A percentile compares a stretch with the other conserved stretches of the same genome.
Conservation (phyloP, 2,888 invertebrate genomes). For the Unio delphinus region DNA sequence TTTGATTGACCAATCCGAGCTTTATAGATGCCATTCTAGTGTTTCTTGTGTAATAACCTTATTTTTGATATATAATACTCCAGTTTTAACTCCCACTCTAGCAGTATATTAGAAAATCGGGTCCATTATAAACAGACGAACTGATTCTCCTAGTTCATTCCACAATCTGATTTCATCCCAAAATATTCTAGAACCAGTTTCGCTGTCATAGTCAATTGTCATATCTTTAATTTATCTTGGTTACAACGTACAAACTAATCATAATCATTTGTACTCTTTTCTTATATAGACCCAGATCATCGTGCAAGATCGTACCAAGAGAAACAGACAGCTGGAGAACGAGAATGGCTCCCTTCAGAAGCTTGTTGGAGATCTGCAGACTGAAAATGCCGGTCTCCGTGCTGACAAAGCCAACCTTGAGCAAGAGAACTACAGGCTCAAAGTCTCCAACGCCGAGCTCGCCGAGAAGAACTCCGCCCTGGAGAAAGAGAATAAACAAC, state of each 20-base stretch:
- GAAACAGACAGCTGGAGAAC: conserved; percentile 77
- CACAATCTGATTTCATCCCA: too few relatives aligned
- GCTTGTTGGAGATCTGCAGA: conserved; percentile 93
- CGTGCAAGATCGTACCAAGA: conserved; percentile 66
- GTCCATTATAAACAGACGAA: too few relatives aligned
- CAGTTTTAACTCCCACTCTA: too few relatives aligned
- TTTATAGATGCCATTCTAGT: too few relatives aligned
- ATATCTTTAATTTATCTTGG: not conserved
- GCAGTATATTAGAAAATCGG: too few relatives aligned
- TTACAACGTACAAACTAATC: not conserved
- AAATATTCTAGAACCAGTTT: too few relatives aligned
- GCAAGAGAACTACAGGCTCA: conserved; percentile 90
- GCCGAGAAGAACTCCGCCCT: conserved; percentile 96
- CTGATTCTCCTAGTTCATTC: too few relatives aligned
- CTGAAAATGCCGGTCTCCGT: conserved; percentile 92
- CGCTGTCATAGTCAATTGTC: not conserved
- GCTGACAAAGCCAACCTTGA: conserved; percentile 84
- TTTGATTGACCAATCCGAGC: too few relatives aligned
- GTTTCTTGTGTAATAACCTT: too few relatives aligned
- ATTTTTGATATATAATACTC: too few relatives aligned
- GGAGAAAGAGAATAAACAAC: conserved; percentile 97
- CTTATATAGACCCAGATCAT: conserved; percentile 62
- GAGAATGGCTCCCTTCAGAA: conserved; percentile 96
- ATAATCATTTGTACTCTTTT: conserved; percentile 1
- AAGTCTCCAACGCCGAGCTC: conserved; percentile 96